Evolutionary conservation across 1,140 invertebrate genomes (phyloP).

Genomic region (Drosophila elegans): DNA sequence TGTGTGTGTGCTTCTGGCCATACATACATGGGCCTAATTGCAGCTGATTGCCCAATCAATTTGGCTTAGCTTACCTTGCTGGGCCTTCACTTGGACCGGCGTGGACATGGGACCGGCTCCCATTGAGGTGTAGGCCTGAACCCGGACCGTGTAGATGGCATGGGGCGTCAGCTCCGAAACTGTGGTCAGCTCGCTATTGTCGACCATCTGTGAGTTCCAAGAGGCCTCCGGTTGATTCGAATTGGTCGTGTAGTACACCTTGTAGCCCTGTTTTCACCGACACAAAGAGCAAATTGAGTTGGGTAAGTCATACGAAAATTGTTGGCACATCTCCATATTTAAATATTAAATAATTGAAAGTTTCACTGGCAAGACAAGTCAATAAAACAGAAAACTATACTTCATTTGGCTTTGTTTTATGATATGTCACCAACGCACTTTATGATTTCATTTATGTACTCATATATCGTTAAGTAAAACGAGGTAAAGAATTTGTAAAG

Average conservation of each 20-base stretch:
- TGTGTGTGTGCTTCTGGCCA: slow-evolving; percentile 18
- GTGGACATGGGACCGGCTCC: slow-evolving; percentile 95
- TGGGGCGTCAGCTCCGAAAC: slow-evolving; percentile 95
- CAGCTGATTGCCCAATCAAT: slow-evolving; percentile 71
- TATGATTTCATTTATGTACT: too few species aligned
- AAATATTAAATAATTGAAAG: too few species aligned
- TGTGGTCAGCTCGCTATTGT: slow-evolving; percentile 96
- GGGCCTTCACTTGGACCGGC: slow-evolving; percentile 97
- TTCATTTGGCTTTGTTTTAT: too few species aligned
- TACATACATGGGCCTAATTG: slow-evolving; percentile 54
- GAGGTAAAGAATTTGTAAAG: too few species aligned
- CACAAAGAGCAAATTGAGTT: not conserved
- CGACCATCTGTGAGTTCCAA: slow-evolving; percentile 96
- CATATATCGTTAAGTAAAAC: too few species aligned
- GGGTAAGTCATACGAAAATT: too few species aligned
- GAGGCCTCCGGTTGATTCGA: slow-evolving; percentile 93
- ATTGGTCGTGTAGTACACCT: slow-evolving; percentile 97
- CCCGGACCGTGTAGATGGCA: slow-evolving; percentile 95
- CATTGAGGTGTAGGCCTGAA: slow-evolving; percentile 96
- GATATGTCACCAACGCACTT: too few species aligned
- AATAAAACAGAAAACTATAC: too few species aligned
- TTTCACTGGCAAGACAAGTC: too few species aligned
- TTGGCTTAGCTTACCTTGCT: slow-evolving; percentile 91
- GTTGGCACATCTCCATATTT: too few species aligned
- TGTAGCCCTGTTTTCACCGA: slow-evolving; percentile 92